These are phyloP conservation scores for Iphiclides podalirius DNA, from an alignment of 2,888 invertebrate genomes.

Conservation along the genomic window DNA sequence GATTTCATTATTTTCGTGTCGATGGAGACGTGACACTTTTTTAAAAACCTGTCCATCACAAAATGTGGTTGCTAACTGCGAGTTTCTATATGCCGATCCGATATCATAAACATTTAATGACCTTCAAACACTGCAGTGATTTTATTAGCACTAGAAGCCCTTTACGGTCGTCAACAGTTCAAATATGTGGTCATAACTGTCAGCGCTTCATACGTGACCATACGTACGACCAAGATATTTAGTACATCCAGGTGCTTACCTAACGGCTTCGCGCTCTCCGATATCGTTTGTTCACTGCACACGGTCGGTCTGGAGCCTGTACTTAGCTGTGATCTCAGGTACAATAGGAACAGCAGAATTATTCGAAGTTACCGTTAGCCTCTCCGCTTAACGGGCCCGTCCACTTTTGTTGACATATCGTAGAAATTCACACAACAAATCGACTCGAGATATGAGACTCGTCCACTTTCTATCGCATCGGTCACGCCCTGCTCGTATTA, in stretches of 20 bases:
- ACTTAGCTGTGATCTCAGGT: constrained; percentile 1
- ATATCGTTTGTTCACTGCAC: constrained; percentile 27
- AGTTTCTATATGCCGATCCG: too few species aligned
- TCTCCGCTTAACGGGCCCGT: constrained; percentile 13
- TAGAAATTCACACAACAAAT: constrained; percentile 25
- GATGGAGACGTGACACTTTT: neutral
- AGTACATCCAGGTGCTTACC: constrained; percentile 17
- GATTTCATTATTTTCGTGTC: neutral
- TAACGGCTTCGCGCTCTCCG: constrained; percentile 32
- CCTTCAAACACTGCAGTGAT: neutral
- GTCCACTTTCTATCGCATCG: constrained; percentile 31
- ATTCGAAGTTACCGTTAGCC: constrained; percentile 18
- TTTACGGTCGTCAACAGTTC: constrained; percentile 10
- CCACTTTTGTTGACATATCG: constrained; percentile 25
- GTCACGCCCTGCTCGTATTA: constrained; percentile 27
- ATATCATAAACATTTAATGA: constrained; percentile 2
- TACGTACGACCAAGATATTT: constrained; percentile 8
- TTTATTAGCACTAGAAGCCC: neutral
- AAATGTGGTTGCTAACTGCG: neutral
- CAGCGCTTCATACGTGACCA: neutral
- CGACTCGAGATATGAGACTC: constrained; percentile 14
- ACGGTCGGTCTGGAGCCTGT: constrained; percentile 3
- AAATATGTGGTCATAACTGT: constrained; percentile 10
- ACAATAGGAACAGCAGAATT: constrained; percentile 4
- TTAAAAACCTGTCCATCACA: neutral